These are phyloP conservation scores for Takifugu bimaculatus DNA, from an alignment of 2,113 vertebrate species.

Conservation along the genomic window DNA sequence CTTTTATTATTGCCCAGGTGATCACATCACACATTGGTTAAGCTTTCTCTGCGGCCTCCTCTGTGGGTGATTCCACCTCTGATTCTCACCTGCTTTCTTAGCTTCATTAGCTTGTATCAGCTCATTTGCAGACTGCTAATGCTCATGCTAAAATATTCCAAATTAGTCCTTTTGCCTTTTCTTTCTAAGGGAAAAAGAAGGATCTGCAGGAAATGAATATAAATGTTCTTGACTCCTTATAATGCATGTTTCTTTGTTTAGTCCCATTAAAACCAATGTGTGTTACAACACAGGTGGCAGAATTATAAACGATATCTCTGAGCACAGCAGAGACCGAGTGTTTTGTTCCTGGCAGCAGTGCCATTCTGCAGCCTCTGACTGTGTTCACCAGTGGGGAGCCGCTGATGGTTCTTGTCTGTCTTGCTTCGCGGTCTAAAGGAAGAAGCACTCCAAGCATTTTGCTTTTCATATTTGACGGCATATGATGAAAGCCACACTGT, in stretches of 20 bases:
- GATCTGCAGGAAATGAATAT: conserved; percentile 6
- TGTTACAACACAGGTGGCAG: neutral
- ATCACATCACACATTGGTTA: conserved; percentile 56
- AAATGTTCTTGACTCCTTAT: conserved; percentile 10
- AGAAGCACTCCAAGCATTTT: neutral
- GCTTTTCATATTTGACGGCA: conserved; percentile 10
- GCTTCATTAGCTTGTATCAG: conserved; percentile 7
- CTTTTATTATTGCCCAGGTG: conserved; percentile 64
- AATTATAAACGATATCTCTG: neutral
- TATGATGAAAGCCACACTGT: conserved; percentile 2
- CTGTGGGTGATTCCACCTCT: conserved; percentile 26
- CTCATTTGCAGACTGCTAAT: neutral
- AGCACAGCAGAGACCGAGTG: neutral
- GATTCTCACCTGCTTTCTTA: neutral
- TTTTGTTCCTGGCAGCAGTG: conserved; percentile 7
- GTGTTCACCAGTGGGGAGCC: conserved; percentile 9
- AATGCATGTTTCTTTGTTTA: neutral
- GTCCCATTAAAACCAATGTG: neutral
- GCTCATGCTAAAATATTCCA: neutral
- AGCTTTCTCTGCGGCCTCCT: conserved; percentile 12
- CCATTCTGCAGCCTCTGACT: conserved; percentile 3
- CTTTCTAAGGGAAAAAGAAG: conserved; percentile 4
- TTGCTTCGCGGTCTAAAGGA: conserved; percentile 5
- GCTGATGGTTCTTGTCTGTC: conserved; percentile 1
- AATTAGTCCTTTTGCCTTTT: conserved; percentile 11